These are phyloP conservation scores for Oryzias melastigma DNA, from an alignment of 2,113 vertebrate species.

Conservation along the genomic window DNA sequence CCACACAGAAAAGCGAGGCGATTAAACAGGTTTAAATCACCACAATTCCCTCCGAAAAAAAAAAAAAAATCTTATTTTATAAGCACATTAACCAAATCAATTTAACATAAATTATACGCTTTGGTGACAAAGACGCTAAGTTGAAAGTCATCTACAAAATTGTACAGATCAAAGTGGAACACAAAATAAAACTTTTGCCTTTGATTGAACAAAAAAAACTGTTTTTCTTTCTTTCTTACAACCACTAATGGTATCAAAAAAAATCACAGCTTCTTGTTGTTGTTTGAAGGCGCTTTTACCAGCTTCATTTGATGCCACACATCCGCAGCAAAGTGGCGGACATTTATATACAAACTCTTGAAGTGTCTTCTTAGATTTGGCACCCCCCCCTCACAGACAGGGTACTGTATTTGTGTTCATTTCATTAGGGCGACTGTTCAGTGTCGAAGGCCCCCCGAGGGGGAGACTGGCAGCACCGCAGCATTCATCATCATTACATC, in stretches of 20 bases:
- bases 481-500: slow-evolving; percentile 96
- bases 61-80: slow-evolving; percentile 76
- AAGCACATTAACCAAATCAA: slow-evolving; percentile 85
- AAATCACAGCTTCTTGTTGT: slow-evolving; percentile 42
- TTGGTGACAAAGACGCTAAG: slow-evolving; percentile 71
- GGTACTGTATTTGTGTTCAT: slow-evolving; percentile 80
- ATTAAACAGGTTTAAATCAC: slow-evolving; percentile 82
- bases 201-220: slow-evolving; percentile 40
- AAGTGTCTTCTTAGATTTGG: slow-evolving; percentile 67
- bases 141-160: slow-evolving; percentile 79
- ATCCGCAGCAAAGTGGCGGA: slow-evolving; percentile 25
- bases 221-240: slow-evolving; percentile 34
- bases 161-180: slow-evolving; percentile 79
- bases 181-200: slow-evolving; percentile 76
- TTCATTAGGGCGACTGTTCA: slow-evolving; percentile 85
- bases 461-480: slow-evolving; percentile 79
- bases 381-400: slow-evolving; percentile 44
- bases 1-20: slow-evolving; percentile 70
- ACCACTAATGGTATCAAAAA: slow-evolving; percentile 41
- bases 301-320: slow-evolving; percentile 24
- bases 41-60: slow-evolving; percentile 69
- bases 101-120: slow-evolving; percentile 85
- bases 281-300: slow-evolving; percentile 45
- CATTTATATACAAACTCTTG: slow-evolving; percentile 63
- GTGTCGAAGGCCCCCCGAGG: slow-evolving; percentile 77